Conservation (phyloP, 1,140 invertebrate species). For the Drosophila funebris region DNA sequence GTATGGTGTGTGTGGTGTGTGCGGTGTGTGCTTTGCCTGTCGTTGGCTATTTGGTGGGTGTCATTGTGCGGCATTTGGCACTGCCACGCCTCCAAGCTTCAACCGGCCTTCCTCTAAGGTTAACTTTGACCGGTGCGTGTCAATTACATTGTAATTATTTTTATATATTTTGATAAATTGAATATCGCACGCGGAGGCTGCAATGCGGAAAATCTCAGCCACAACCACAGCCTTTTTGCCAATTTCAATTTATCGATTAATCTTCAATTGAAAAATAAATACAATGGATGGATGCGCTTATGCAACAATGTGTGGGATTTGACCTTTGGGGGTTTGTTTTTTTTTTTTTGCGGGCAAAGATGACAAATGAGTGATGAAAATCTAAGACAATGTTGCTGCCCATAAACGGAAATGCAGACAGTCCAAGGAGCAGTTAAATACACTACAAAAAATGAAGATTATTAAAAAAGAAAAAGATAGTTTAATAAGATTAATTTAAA, state of each 20-base stretch:
- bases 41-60: constrained; percentile 51
- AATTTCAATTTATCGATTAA: constrained; percentile 54
- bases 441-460: not conserved
- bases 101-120: constrained; percentile 1
- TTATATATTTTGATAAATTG: constrained; percentile 69
- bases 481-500: no score
- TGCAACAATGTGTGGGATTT: constrained; percentile 73
- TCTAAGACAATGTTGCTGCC: constrained; percentile 47
- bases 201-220: constrained; percentile 32
- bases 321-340: constrained; percentile 49
- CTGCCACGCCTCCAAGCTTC: constrained; percentile 18
- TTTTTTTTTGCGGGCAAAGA: constrained; percentile 28
- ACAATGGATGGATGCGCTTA: constrained; percentile 40
- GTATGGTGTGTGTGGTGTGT: constrained; percentile 1
- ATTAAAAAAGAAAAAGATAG: not conserved
- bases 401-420: constrained; percentile 43
- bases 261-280: constrained; percentile 36
- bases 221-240: constrained; percentile 4
- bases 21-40: constrained; percentile 10
- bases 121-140: constrained; percentile 62
- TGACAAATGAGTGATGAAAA: constrained; percentile 75
- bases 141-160: constrained; percentile 81
- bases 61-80: constrained; percentile 54
- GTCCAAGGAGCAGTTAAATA: not conserved
- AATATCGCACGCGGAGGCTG: constrained; percentile 53